phyloP scores from a whole-genome alignment of 2,113 vertebrate species.

The Daubentonia madagascariensis region DNA sequence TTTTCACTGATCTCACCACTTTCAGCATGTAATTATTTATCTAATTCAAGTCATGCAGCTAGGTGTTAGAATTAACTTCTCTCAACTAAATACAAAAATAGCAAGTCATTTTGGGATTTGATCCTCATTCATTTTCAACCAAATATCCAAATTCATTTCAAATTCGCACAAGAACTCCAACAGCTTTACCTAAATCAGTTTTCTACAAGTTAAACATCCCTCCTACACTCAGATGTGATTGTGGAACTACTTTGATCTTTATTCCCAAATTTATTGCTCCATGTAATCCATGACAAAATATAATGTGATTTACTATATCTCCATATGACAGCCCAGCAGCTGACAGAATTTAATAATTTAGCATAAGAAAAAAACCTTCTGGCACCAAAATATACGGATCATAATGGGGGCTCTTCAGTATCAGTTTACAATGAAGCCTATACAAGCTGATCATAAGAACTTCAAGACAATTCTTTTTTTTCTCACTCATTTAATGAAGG shows the following conservation, averaged over 20 bases:
- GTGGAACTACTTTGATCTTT: conserved; percentile 87
- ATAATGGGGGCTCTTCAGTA: conserved; percentile 83
- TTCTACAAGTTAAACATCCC: conserved; percentile 87
- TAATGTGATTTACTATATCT: conserved; percentile 91
- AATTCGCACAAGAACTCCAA: conserved; percentile 81
- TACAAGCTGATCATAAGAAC: conserved; percentile 79
- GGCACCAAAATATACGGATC: conserved; percentile 85
- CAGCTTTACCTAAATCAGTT: conserved; percentile 89
- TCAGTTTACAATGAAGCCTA: conserved; percentile 84
- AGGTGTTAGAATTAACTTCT: conserved; percentile 77
- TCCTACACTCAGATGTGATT: conserved; percentile 86
- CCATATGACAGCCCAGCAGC: conserved; percentile 86
- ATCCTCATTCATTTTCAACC: conserved; percentile 79
- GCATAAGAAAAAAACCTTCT: conserved; percentile 85
- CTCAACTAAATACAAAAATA: conserved; percentile 70
- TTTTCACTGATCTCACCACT: conserved; percentile 30
- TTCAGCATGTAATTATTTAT: conserved; percentile 75
- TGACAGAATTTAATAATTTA: conserved; percentile 92
- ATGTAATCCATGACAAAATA: conserved; percentile 89
- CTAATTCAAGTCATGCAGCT: conserved; percentile 62
- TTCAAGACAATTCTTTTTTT: conserved; percentile 85
- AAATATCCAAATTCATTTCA: conserved; percentile 82
- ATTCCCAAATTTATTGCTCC: conserved; percentile 86
- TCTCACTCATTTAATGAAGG: conserved; percentile 80
- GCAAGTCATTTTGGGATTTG: conserved; percentile 79